Conservation (phyloP, 2,888 invertebrate species). For the Sipha maydis region DNA sequence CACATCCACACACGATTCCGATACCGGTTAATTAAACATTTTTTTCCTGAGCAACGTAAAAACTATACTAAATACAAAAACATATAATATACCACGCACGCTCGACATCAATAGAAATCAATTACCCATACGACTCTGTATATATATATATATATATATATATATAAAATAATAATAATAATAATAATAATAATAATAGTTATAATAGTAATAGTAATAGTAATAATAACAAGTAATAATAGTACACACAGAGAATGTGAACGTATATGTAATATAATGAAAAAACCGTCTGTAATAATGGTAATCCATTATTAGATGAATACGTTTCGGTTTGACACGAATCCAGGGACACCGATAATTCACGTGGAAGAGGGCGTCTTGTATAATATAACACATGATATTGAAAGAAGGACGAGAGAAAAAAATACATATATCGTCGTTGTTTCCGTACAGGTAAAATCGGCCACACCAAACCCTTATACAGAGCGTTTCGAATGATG, state of each 20-base stretch:
- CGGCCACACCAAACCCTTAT: neutral
- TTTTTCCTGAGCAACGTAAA: slow-evolving; percentile 29
- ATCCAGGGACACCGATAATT: slow-evolving; percentile 52
- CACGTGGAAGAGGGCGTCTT: slow-evolving; percentile 36
- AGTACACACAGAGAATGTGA: no score
- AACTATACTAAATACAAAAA: slow-evolving; percentile 9
- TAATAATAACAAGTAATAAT: no score
- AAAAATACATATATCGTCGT: neutral
- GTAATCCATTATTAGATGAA: slow-evolving; percentile 41
- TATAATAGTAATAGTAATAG: no score
- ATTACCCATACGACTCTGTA: neutral
- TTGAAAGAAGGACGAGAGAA: slow-evolving; percentile 15
- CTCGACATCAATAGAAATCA: neutral
- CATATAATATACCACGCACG: slow-evolving; percentile 6
- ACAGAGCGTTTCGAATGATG: slow-evolving; percentile 40
- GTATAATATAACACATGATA: neutral
- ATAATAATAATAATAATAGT: no score
- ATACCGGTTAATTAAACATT: slow-evolving; percentile 49
- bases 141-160: no score
- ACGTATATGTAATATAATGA: neutral
- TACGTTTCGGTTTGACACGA: slow-evolving; percentile 59
- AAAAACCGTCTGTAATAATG: slow-evolving; percentile 10
- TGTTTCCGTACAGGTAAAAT: slow-evolving; percentile 43
- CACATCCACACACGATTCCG: slow-evolving; percentile 32
- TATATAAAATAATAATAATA: no score